These are phyloP conservation scores for Microchirus variegatus DNA, from an alignment of 2,797 vertebrate species.

Conservation along the genomic window DNA sequence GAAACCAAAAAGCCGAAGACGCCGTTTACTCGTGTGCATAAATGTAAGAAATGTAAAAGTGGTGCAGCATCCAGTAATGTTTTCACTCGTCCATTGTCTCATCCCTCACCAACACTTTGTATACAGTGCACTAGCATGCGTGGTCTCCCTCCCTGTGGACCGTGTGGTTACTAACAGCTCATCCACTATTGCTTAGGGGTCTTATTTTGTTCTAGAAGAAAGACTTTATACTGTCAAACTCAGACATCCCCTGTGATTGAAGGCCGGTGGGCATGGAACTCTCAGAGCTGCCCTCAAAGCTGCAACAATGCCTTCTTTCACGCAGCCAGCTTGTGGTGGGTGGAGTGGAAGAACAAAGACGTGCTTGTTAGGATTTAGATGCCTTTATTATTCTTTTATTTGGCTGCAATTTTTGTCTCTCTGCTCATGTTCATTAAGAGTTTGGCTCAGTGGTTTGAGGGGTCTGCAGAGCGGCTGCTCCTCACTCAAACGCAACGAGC, in stretches of 20 bases:
- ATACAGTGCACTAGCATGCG: slow-evolving; percentile 66
- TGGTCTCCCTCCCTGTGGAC: slow-evolving; percentile 74
- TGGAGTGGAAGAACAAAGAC: slow-evolving; percentile 79
- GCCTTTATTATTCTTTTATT: slow-evolving; percentile 80
- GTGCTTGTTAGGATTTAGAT: slow-evolving; percentile 76
- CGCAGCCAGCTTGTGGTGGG: slow-evolving; percentile 73
- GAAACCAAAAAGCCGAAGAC: slow-evolving; percentile 18
- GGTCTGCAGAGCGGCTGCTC: slow-evolving; percentile 34
- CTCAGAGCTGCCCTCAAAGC: slow-evolving; percentile 81
- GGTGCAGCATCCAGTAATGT: slow-evolving; percentile 56
- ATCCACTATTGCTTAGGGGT: slow-evolving; percentile 81
- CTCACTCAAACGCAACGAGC: slow-evolving; percentile 31
- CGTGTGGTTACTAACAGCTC: slow-evolving; percentile 75
- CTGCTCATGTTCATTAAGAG: slow-evolving; percentile 71
- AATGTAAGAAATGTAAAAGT: slow-evolving; percentile 45
- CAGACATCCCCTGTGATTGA: slow-evolving; percentile 81
- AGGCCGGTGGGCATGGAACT: slow-evolving; percentile 83
- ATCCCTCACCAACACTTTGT: slow-evolving; percentile 75
- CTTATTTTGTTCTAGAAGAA: slow-evolving; percentile 81
- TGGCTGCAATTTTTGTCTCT: slow-evolving; percentile 70
- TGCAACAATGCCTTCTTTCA: slow-evolving; percentile 72
- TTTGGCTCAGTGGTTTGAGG: slow-evolving; percentile 50
- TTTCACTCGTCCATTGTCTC: slow-evolving; percentile 68
- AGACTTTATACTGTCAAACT: slow-evolving; percentile 83
- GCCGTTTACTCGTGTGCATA: slow-evolving; percentile 24